Evolutionary conservation across 2,888 invertebrate genomes (phyloP).

Genomic region (Eulithis prunata): DNA sequence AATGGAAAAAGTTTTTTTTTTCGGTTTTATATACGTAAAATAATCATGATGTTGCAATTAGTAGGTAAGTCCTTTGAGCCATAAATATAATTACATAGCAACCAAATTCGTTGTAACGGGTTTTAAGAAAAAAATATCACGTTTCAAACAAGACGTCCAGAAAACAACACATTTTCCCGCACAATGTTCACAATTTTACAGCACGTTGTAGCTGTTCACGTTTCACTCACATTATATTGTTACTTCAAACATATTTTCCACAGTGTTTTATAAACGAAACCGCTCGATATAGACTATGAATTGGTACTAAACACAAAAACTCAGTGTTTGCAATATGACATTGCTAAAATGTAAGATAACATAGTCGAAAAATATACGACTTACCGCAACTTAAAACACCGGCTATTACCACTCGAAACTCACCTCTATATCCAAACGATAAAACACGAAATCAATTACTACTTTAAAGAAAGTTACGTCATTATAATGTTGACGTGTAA

Average conservation of each 20-base stretch:
- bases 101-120: conserved; percentile 4
- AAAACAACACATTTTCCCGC: conserved; percentile 12
- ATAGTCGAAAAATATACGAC: conserved; percentile 50
- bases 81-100: conserved; percentile 9
- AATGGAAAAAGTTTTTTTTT: not conserved
- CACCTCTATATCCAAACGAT: conserved; percentile 32
- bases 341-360: conserved; percentile 79
- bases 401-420: conserved; percentile 40
- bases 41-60: not conserved
- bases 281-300: conserved; percentile 41
- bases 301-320: conserved; percentile 58
- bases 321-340: conserved; percentile 75
- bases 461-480: conserved; percentile 43
- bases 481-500: conserved; percentile 46
- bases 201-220: conserved; percentile 11
- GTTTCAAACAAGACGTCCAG: not conserved
- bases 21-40: not conserved
- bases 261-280: conserved; percentile 21
- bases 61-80: not conserved
- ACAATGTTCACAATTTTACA: conserved; percentile 5
- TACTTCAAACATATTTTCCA: conserved; percentile 22
- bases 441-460: conserved; percentile 44
- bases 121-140: conserved; percentile 1
- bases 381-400: conserved; percentile 33
- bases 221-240: conserved; percentile 21